Conservation (phyloP, 2,797 vertebrate genomes). For the Cossypha niveicapilla region DNA sequence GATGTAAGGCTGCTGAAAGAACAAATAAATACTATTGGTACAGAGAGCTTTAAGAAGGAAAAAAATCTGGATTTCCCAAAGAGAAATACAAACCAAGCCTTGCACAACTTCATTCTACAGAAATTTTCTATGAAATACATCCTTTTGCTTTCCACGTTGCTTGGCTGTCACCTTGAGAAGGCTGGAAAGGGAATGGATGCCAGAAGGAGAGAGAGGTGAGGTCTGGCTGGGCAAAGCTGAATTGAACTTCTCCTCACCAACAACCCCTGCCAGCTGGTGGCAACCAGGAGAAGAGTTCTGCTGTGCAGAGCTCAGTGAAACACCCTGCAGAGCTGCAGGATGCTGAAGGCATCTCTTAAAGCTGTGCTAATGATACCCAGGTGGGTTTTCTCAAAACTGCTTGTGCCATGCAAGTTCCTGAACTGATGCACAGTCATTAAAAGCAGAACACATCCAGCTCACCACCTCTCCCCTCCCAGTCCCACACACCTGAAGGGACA, state of each 20-base stretch:
- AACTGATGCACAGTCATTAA: background rate
- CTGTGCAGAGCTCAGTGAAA: background rate
- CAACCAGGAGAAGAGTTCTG: background rate
- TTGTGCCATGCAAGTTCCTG: rapidly evolving
- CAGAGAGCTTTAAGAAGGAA: background rate
- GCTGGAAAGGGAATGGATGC: background rate
- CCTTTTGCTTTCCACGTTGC: background rate
- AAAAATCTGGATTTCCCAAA: background rate
- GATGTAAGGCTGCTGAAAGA: background rate
- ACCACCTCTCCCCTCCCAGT: background rate
- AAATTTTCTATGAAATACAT: background rate
- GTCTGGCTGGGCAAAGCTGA: background rate
- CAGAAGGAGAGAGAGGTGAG: background rate
- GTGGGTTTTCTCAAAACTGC: background rate
- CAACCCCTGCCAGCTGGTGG: background rate
- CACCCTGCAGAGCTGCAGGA: background rate
- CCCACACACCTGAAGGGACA: background rate
- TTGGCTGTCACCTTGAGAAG: background rate
- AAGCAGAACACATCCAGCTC: background rate
- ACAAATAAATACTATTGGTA: background rate
- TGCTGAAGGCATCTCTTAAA: background rate
- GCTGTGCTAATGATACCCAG: rapidly evolving
- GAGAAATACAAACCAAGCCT: background rate
- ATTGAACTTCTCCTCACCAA: background rate
- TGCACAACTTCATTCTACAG: background rate